Conservation (phyloP, 1,140 invertebrate genomes). For the Aphidius ervi region DNA sequence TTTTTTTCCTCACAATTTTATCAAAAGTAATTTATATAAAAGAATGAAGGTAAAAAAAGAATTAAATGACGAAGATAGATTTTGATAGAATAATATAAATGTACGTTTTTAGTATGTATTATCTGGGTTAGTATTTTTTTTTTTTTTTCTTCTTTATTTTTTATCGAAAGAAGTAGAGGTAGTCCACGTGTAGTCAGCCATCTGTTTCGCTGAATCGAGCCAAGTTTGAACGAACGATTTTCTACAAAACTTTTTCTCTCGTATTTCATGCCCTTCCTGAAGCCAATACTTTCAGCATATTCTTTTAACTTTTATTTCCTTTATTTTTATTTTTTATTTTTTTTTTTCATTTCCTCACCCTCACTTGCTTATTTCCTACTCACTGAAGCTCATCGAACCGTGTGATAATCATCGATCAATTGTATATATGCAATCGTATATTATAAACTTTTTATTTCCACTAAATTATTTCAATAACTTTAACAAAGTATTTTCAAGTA, state of each 20-base stretch:
- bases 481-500: too few relatives aligned
- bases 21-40: too few relatives aligned
- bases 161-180: neutral
- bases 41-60: neutral
- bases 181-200: conserved; percentile 15
- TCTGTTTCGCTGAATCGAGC: conserved; percentile 16
- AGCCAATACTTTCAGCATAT: conserved; percentile 13
- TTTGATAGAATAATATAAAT: neutral
- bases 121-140: conserved; percentile 3
- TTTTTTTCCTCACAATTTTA: too few relatives aligned
- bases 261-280: conserved; percentile 6
- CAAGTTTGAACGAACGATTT: conserved; percentile 15
- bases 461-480: neutral
- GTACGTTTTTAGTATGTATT: neutral
- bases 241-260: conserved; percentile 15
- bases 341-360: neutral
- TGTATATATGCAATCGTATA: too few relatives aligned
- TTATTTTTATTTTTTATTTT: neutral
- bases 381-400: conserved; percentile 1
- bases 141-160: too few relatives aligned
- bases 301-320: conserved; percentile 2
- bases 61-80: neutral
- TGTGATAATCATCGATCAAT: too few relatives aligned
- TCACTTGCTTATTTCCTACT: neutral
- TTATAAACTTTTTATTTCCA: neutral